A percentile compares a stretch with the other conserved stretches of the same genome.
phyloP scores from a whole-genome alignment of 2,888 invertebrate species.

The Mechanitis mazaeus region DNA sequence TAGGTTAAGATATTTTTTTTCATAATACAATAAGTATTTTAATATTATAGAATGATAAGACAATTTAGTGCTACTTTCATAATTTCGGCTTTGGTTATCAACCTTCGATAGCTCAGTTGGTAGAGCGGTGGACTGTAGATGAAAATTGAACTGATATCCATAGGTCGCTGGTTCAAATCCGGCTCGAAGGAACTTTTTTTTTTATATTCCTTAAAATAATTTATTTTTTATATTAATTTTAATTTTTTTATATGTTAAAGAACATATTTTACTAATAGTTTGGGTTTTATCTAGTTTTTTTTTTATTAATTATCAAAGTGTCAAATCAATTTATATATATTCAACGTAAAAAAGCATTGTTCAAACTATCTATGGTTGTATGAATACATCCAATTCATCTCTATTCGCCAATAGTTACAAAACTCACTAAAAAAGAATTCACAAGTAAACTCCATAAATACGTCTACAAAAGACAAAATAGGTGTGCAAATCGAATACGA shows the following conservation, averaged over 20 bases:
- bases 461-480: too few relatives aligned
- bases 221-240: background rate
- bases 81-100: background rate
- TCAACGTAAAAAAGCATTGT: too few relatives aligned
- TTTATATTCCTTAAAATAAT: slow-evolving; percentile 1
- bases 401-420: too few relatives aligned
- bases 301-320: too few relatives aligned
- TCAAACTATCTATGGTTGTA: too few relatives aligned
- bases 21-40: background rate
- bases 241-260: background rate
- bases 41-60: background rate
- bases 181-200: slow-evolving; percentile 49
- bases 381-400: too few relatives aligned
- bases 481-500: too few relatives aligned
- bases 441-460: too few relatives aligned
- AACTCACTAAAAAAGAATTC: too few relatives aligned
- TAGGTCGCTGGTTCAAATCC: slow-evolving; percentile 81
- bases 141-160: slow-evolving; percentile 50
- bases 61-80: background rate
- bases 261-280: background rate
- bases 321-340: too few relatives aligned
- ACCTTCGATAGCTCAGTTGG: slow-evolving; percentile 69
- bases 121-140: slow-evolving; percentile 67
- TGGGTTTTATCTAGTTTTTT: too few relatives aligned
- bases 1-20: too few relatives aligned